Percentiles rank a stretch among this genome's conserved stretches.
Conservation (phyloP, 2,797 vertebrate genomes). For the Schizopygopsis malacanthus region DNA sequence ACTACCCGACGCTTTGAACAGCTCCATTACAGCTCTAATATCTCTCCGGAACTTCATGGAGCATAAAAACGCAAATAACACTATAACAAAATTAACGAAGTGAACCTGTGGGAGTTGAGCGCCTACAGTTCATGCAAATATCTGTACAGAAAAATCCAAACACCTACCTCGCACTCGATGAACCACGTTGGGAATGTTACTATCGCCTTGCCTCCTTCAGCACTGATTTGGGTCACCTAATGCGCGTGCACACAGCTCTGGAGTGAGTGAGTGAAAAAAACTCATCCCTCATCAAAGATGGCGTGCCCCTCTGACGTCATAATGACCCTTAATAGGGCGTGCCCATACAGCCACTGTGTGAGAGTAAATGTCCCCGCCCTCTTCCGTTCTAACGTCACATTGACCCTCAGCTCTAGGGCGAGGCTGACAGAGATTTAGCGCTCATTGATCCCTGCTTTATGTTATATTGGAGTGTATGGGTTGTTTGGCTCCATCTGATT, state of each 20-base stretch:
- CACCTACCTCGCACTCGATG: slow-evolving; percentile 69
- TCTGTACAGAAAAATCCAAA: slow-evolving; percentile 49
- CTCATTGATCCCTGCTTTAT: neutral
- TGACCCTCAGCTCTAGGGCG: slow-evolving; percentile 24
- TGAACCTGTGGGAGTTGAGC: slow-evolving; percentile 15
- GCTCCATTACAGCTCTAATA: neutral
- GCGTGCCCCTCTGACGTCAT: slow-evolving; percentile 47
- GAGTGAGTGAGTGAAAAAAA: slow-evolving; percentile 1
- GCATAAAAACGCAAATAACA: neutral
- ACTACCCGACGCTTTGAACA: neutral
- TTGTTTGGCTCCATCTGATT: neutral
- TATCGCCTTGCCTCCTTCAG: slow-evolving; percentile 59
- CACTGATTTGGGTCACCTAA: slow-evolving; percentile 63
- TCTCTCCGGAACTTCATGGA: slow-evolving; percentile 7
- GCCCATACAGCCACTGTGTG: slow-evolving; percentile 68
- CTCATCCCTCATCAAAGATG: slow-evolving; percentile 52
- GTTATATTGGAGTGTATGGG: neutral
- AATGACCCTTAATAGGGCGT: slow-evolving; percentile 44
- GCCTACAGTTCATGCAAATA: neutral
- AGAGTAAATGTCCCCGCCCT: slow-evolving; percentile 35
- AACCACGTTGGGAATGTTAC: slow-evolving; percentile 50
- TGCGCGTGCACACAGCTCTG: slow-evolving; percentile 64
- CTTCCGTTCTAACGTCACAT: slow-evolving; percentile 27
- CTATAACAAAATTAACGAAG: neutral
- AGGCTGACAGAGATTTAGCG: neutral